Conservation (phyloP, 1,140 invertebrate species). For the Calliphora vicina region DNA sequence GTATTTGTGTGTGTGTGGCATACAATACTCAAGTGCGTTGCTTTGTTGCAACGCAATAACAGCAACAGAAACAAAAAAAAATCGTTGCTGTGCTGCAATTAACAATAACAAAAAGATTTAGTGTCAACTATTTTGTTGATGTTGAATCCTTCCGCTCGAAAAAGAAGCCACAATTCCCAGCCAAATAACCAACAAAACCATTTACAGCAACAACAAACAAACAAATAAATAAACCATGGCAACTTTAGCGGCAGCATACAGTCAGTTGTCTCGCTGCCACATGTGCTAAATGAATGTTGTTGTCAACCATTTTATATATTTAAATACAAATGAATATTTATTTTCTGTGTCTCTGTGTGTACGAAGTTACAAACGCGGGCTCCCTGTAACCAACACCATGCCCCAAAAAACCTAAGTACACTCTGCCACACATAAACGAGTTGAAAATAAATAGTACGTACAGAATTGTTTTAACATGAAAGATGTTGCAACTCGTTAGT, state of each 20-base stretch:
- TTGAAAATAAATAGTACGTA: not conserved
- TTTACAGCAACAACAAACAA: not conserved
- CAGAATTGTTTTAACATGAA: not conserved
- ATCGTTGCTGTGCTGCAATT: not conserved
- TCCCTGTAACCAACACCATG: too few relatives aligned
- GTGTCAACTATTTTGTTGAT: not conserved
- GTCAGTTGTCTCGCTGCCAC: not conserved
- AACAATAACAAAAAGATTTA: not conserved
- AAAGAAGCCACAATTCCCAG: not conserved
- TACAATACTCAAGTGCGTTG: not conserved
- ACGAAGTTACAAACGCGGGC: too few relatives aligned
- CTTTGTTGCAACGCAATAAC: not conserved
- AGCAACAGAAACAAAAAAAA: too few relatives aligned
- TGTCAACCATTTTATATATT: not conserved
- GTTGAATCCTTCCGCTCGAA: not conserved
- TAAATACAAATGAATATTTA: not conserved
- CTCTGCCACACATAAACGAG: not conserved
- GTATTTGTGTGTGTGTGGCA: too few relatives aligned
- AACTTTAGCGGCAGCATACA: not conserved
- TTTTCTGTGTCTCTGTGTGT: too few relatives aligned
- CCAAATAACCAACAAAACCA: not conserved
- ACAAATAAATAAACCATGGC: not conserved
- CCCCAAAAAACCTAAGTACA: too few relatives aligned
- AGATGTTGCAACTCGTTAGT: not conserved
- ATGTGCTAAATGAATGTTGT: not conserved